Percentiles rank a stretch among this genome's conserved stretches.
phyloP scores from a whole-genome alignment of 2,797 vertebrate genomes.

The Zenarchopterus dispar region DNA sequence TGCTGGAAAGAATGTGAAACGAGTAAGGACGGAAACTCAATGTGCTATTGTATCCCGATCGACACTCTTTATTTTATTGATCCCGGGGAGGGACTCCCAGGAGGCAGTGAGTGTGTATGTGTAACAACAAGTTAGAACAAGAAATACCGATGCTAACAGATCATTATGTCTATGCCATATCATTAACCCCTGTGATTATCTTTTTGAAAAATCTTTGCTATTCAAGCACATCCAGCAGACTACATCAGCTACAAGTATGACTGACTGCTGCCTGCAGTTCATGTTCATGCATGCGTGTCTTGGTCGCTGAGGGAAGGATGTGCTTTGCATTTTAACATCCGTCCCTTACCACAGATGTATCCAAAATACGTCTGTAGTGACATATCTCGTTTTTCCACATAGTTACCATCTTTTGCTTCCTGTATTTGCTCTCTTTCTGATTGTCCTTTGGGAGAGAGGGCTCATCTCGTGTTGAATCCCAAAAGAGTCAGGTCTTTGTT shows the following conservation, averaged over 20 bases:
- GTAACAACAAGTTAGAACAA: conserved; percentile 7
- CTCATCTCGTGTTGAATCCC: conserved; percentile 42
- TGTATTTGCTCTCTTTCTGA: neutral
- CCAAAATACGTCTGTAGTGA: conserved; percentile 20
- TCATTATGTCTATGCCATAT: too few relatives aligned
- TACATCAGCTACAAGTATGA: conserved; percentile 27
- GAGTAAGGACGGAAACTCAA: conserved; percentile 15
- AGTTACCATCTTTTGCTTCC: conserved; percentile 14
- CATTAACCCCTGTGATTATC: too few relatives aligned
- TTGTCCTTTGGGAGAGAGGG: conserved; percentile 24
- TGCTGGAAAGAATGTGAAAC: conserved; percentile 22
- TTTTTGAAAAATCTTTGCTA: conserved; percentile 3
- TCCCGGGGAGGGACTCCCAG: conserved; percentile 42
- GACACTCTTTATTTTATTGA: conserved; percentile 17
- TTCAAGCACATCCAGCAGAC: conserved; percentile 3
- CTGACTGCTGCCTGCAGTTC: conserved; percentile 49
- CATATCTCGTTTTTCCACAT: conserved; percentile 3
- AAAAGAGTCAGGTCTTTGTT: conserved; percentile 21
- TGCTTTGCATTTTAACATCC: conserved; percentile 70
- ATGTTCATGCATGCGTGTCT: conserved; percentile 67
- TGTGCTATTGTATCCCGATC: conserved; percentile 22
- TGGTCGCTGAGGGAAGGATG: conserved; percentile 50
- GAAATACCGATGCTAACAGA: conserved; percentile 7
- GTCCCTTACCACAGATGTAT: conserved; percentile 24
- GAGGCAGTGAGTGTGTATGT: neutral